Percentiles rank a stretch among this genome's conserved stretches.
Conservation (phyloP, 2,797 vertebrate species). For the Molothrus aeneus region DNA sequence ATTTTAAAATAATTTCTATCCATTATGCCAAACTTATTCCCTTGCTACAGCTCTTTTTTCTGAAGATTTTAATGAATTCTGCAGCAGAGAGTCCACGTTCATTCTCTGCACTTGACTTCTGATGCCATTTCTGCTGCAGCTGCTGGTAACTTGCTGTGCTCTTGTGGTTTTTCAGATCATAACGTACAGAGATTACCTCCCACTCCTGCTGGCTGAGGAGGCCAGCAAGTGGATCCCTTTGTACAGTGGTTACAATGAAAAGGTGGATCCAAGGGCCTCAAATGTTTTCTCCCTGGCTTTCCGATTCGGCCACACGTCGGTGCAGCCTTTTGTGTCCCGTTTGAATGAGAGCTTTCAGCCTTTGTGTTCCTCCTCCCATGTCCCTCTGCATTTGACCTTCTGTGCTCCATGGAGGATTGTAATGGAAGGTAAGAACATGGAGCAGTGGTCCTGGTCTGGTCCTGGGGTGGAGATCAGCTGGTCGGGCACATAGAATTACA, state of each 20-base stretch:
- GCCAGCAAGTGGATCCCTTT: conserved; percentile 13
- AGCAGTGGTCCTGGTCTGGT: neutral
- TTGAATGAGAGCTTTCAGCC: conserved; percentile 30
- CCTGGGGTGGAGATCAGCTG: neutral
- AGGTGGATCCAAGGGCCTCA: neutral
- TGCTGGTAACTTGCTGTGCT: neutral
- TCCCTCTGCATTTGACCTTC: conserved; percentile 38
- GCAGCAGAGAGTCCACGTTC: neutral
- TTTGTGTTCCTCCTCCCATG: neutral
- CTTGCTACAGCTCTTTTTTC: neutral
- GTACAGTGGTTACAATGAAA: neutral
- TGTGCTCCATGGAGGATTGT: conserved; percentile 31
- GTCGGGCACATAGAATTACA: neutral
- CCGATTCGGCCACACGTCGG: neutral
- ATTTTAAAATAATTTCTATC: neutral
- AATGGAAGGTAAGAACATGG: neutral
- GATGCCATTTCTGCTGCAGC: neutral
- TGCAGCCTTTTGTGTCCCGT: conserved; percentile 20
- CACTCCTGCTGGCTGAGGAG: neutral
- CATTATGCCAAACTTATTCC: neutral
- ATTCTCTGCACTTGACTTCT: neutral
- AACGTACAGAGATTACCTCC: conserved; percentile 40
- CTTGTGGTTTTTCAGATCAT: conserved; percentile 25
- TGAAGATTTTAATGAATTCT: neutral
- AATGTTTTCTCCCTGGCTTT: conserved; percentile 52